Percentiles rank a stretch among this genome's conserved stretches.
Conservation (phyloP, 2,797 vertebrate genomes). For the Antrozous pallidus region DNA sequence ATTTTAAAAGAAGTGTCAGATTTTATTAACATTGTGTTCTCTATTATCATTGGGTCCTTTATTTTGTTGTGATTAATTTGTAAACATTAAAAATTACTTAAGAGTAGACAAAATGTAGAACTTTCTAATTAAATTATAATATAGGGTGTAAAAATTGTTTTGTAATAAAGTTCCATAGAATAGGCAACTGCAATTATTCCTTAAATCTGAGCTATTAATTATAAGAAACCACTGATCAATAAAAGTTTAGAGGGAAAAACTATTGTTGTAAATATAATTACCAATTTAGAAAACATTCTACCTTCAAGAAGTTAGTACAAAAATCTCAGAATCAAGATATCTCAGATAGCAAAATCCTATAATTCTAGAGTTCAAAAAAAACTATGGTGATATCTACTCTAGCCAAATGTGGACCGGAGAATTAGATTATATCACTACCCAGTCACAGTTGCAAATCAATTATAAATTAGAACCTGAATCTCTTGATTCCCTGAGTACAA, state of each 20-base stretch:
- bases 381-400: not conserved
- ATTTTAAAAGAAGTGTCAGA: not conserved
- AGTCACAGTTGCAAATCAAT: not conserved
- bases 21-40: not conserved
- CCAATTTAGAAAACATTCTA: not conserved
- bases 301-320: not conserved
- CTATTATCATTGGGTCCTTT: not conserved
- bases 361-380: not conserved
- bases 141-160: not conserved
- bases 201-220: not conserved
- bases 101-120: not conserved
- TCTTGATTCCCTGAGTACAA: not conserved
- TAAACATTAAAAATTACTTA: not conserved
- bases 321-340: not conserved
- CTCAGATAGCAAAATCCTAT: not conserved
- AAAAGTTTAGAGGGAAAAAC: not conserved
- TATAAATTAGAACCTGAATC: not conserved
- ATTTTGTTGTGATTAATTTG: not conserved
- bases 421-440: not conserved
- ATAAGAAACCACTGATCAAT: not conserved
- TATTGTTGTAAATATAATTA: not conserved
- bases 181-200: not conserved
- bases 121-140: not conserved
- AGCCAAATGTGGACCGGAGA: not conserved
- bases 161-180: not conserved